Evolutionary conservation across 2,888 invertebrate genomes (phyloP).

Genomic region (Rhyacophila evoluta): DNA sequence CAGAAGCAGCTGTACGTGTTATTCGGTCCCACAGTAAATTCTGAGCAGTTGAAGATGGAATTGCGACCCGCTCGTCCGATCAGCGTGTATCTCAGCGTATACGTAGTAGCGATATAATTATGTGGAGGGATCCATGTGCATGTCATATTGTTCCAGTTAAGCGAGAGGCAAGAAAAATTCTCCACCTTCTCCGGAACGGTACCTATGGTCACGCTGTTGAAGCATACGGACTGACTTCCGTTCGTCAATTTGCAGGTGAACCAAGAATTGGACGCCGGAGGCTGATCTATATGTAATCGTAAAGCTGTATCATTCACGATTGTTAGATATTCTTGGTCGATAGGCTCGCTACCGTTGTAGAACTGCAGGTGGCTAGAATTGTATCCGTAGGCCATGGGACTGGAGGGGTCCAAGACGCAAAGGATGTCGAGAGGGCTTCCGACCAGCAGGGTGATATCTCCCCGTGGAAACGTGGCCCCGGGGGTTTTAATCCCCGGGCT

Average conservation of each 20-base stretch:
- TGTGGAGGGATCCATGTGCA: conserved; percentile 79
- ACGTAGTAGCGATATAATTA: conserved; percentile 72
- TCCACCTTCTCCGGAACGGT: conserved; percentile 73
- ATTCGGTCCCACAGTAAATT: conserved; percentile 45
- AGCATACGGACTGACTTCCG: conserved; percentile 59
- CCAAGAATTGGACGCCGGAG: conserved; percentile 67
- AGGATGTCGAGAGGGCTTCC: conserved; percentile 74
- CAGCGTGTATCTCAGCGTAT: conserved; percentile 66
- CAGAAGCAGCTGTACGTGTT: conserved; percentile 64
- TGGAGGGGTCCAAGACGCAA: conserved; percentile 71
- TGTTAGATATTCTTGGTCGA: conserved; percentile 65
- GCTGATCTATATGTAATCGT: conserved; percentile 69
- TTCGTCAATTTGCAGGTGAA: conserved; percentile 70
- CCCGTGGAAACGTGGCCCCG: conserved; percentile 65
- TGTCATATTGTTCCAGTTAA: conserved; percentile 79
- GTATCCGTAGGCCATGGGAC: conserved; percentile 67
- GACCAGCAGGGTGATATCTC: conserved; percentile 70
- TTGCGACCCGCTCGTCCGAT: conserved; percentile 61
- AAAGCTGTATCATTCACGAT: conserved; percentile 75
- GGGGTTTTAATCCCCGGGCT: conserved; percentile 53
- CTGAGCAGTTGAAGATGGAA: conserved; percentile 32
- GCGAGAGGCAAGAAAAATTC: conserved; percentile 80
- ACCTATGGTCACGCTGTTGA: conserved; percentile 64
- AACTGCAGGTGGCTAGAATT: conserved; percentile 66
- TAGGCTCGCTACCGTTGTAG: conserved; percentile 59